Evolutionary conservation across 1,140 invertebrate species (phyloP), one percentile per base, ranked within the genome.

Genomic region (Littorina saxatilis): DNA sequence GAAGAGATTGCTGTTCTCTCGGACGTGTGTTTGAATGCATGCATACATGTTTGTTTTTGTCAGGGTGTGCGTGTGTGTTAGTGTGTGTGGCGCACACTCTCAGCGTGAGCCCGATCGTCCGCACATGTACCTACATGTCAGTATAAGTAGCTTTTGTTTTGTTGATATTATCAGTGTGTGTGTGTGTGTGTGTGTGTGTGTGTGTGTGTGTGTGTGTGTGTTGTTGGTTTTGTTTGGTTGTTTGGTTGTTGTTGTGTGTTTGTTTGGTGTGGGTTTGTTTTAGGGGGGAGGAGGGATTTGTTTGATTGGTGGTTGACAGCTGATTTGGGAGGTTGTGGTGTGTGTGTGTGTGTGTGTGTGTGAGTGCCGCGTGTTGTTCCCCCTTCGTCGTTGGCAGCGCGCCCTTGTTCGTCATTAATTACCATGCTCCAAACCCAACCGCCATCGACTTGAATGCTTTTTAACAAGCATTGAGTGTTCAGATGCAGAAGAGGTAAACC

Each of bases 1-100:
- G n/a, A n/a, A n/a, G n/a, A n/a, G n/a, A n/a, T n/a, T n/a, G n/a
- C n/a, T 58, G 55, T 23, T 20, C 55, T 20, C 55, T 20, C 4
- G 55, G 20, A 23, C 55, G n/a, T n/a, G n/a, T n/a, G 55, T 23
- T 20, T 2, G 55, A n/a, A n/a, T n/a, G n/a, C n/a, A 1, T 35
- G 61, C 32, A 27, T 29, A 32, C 15, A 29, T 63, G 61, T 63
- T n/a, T 63, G 61, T 63, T n/a, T 63, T n/a, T 63, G 61, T 63
- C 27, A 32, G 61, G 5, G 27, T 63, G 27, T 32, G 27, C 32
- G 61, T 63, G 61, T 32, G 61, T 63, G 27, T 63, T n/a, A 32
- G 61, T 32, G 61, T 32, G 27, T 63, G 27, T 32, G 61, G 43
- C 17, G 43, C n/a, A n/a, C n/a, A n/a, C n/a, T 58, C 20, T 5